phyloP scores from a whole-genome alignment of 2,888 invertebrate species.

The Azorinus chamasolen region DNA sequence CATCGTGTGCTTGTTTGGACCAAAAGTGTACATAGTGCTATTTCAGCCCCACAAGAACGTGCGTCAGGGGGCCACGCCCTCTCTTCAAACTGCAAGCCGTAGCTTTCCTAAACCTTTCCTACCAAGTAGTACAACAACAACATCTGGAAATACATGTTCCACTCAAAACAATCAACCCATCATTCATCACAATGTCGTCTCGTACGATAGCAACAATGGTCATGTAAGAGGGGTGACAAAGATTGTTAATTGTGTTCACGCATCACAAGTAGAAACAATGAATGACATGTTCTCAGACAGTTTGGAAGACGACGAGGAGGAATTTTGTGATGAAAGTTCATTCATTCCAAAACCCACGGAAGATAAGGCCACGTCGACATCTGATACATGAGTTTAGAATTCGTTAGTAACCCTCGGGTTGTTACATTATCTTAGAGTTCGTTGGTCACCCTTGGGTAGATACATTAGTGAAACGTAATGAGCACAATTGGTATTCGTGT shows the following conservation, averaged over 20 bases:
- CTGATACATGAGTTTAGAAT: slow-evolving; percentile 42
- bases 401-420: too few relatives aligned
- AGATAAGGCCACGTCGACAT: slow-evolving; percentile 63
- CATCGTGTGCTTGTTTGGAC: slow-evolving; percentile 90
- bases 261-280: slow-evolving; percentile 60
- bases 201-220: slow-evolving; percentile 67
- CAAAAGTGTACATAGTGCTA: slow-evolving; percentile 91
- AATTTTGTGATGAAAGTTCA: slow-evolving; percentile 62
- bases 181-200: slow-evolving; percentile 37
- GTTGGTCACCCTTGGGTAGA: too few relatives aligned
- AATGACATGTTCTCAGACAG: slow-evolving; percentile 77
- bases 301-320: slow-evolving; percentile 76
- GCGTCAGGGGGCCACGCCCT: slow-evolving; percentile 87
- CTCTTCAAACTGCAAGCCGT: slow-evolving; percentile 65
- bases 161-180: slow-evolving; percentile 29
- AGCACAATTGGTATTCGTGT: too few relatives aligned
- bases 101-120: slow-evolving; percentile 63
- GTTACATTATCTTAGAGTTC: too few relatives aligned
- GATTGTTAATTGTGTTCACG: slow-evolving; percentile 48
- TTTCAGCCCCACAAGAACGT: slow-evolving; percentile 92
- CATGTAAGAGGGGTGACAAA: slow-evolving; percentile 51
- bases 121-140: slow-evolving; percentile 33
- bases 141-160: slow-evolving; percentile 14
- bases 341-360: slow-evolving; percentile 58
- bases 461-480: too few relatives aligned